Evolutionary conservation across 35 echinoderm and acorn worm species (phyloP).

Genomic region (Eucidaris tribuloides): DNA sequence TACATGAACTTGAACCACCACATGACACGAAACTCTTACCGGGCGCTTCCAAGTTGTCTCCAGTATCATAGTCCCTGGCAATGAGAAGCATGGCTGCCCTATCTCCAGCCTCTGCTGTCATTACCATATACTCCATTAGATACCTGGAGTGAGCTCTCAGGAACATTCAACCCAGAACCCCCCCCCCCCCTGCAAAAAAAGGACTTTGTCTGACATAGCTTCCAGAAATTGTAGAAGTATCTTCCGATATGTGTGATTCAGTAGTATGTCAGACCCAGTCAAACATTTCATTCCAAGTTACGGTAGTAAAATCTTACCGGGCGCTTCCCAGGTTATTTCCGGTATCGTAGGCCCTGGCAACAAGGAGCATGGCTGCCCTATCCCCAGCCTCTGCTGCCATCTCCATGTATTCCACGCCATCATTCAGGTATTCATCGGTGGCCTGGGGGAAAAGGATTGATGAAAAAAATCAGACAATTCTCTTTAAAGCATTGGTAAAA

Average conservation of each 20-base stretch:
- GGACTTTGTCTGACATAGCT: too few relatives aligned
- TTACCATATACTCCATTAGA: conserved; percentile 94
- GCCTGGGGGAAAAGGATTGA: conserved; percentile 15
- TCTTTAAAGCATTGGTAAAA: too few relatives aligned
- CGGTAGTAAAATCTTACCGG: conserved; percentile 71
- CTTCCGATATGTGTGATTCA: too few relatives aligned
- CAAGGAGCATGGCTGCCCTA: conserved; percentile 62
- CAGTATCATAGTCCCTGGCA: conserved; percentile 86
- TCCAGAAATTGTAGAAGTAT: too few relatives aligned
- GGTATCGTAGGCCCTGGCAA: conserved; percentile 85
- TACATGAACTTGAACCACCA: too few relatives aligned
- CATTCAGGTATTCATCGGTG: conserved; percentile 64
- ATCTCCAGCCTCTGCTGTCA: conserved; percentile 79
- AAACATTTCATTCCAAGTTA: too few relatives aligned
- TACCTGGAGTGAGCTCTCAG: too few relatives aligned
- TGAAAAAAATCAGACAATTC: too few relatives aligned
- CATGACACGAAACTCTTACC: too few relatives aligned
- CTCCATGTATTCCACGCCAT: conserved; percentile 94
- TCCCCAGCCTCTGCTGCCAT: conserved; percentile 81
- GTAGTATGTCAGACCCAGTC: too few relatives aligned
- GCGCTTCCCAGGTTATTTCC: conserved; percentile 71
- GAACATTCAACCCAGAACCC: too few relatives aligned
- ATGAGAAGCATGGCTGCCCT: conserved; percentile 68
- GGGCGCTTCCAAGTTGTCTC: conserved; percentile 70
- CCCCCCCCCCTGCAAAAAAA: too few relatives aligned